Percentiles rank a stretch among this genome's conserved stretches.
These are phyloP conservation scores for Sminthopsis crassicaudata DNA, from an alignment of 2,113 vertebrate genomes.

Conservation along the genomic window DNA sequence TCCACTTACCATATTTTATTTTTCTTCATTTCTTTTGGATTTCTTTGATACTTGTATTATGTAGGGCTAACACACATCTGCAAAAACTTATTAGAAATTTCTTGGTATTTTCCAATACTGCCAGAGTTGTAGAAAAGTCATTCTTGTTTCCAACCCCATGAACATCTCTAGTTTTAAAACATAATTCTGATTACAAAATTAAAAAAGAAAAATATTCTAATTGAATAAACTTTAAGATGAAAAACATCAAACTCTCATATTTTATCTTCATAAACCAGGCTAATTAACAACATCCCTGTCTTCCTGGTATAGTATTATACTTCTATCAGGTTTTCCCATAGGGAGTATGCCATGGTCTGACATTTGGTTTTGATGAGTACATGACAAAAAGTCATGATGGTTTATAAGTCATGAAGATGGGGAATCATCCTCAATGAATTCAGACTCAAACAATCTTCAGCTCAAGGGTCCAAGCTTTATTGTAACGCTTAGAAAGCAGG, in stretches of 20 bases:
- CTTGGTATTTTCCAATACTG: not conserved
- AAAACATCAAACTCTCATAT: not conserved
- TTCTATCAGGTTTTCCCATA: not conserved
- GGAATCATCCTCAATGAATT: too few relatives aligned
- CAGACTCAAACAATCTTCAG: too few relatives aligned
- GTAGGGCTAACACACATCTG: not conserved
- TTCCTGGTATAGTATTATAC: not conserved
- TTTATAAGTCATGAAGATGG: too few relatives aligned
- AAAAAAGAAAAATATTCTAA: not conserved
- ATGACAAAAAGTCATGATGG: too few relatives aligned
- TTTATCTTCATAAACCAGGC: not conserved
- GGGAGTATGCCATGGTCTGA: not conserved
- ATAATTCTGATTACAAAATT: not conserved
- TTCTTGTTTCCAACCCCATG: not conserved
- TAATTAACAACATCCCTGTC: not conserved
- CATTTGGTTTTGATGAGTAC: not conserved
- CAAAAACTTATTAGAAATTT: not conserved
- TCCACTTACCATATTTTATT: not conserved
- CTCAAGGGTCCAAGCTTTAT: too few relatives aligned
- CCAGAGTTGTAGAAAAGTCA: not conserved
- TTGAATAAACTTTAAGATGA: not conserved
- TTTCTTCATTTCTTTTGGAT: not conserved
- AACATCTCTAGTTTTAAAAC: not conserved
- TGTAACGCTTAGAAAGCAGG: too few relatives aligned
- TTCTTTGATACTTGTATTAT: constrained; percentile 9